Percentiles rank a stretch among this genome's conserved stretches.
Conservation (phyloP, 2,888 invertebrate species). For the Doris montereyensis region DNA sequence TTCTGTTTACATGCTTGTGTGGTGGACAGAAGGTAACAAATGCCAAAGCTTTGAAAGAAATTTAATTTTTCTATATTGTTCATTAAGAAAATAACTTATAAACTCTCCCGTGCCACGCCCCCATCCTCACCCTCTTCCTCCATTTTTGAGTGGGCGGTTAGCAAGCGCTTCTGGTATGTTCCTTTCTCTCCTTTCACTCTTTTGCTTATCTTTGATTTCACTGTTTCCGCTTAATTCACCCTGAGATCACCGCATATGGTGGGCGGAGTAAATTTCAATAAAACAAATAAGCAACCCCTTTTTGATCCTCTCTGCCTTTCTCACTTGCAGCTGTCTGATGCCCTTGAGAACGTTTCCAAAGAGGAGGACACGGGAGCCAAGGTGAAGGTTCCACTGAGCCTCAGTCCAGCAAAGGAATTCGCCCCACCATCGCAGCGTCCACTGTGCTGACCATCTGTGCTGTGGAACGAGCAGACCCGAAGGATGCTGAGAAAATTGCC, state of each 20-base stretch:
- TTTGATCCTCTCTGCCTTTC: background rate
- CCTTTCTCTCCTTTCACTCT: too few relatives aligned
- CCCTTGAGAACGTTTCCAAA: slow-evolving; percentile 40
- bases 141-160: background rate
- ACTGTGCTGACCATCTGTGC: slow-evolving; percentile 71
- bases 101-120: too few relatives aligned
- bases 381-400: background rate
- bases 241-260: too few relatives aligned
- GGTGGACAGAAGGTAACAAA: too few relatives aligned
- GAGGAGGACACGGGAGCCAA: slow-evolving; percentile 62
- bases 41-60: too few relatives aligned
- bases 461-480: slow-evolving; percentile 68
- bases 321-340: slow-evolving; percentile 40
- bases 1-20: too few relatives aligned
- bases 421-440: slow-evolving; percentile 56
- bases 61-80: too few relatives aligned
- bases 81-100: too few relatives aligned
- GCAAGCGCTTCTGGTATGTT: too few relatives aligned
- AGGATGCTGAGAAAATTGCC: slow-evolving; percentile 79
- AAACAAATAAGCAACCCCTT: background rate
- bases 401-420: slow-evolving; percentile 33
- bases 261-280: too few relatives aligned
- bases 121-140: background rate
- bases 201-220: too few relatives aligned
- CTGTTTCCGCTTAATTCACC: too few relatives aligned